Percentiles rank a stretch among this genome's conserved stretches.
These are phyloP conservation scores for Wiebesia pumilae DNA, from an alignment of 1,140 invertebrate species.

Conservation along the genomic window DNA sequence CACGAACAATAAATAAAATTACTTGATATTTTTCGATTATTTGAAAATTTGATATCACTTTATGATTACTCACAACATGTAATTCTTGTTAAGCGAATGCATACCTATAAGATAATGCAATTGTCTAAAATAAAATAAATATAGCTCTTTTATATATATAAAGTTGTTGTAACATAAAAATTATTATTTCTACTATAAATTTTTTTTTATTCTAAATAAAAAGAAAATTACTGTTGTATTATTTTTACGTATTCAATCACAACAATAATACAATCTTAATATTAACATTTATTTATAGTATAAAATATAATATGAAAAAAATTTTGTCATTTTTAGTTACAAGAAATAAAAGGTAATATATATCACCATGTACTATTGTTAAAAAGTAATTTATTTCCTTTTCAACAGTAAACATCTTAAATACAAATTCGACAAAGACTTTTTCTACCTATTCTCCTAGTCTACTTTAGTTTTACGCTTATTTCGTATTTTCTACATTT, in stretches of 20 bases:
- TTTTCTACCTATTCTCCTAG: not conserved
- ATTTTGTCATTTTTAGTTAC: not conserved
- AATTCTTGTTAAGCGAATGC: not conserved
- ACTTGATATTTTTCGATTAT: too few species aligned
- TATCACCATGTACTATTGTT: not conserved
- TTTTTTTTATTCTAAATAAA: not conserved
- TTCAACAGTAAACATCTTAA: not conserved
- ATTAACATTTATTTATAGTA: not conserved
- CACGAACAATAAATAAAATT: too few species aligned
- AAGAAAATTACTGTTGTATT: not conserved
- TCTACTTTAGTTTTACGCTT: too few species aligned
- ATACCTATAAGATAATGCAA: too few species aligned
- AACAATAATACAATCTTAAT: not conserved
- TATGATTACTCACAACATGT: not conserved
- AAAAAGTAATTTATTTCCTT: constrained; percentile 14
- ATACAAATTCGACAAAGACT: not conserved
- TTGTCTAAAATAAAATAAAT: too few species aligned
- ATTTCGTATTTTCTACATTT: constrained; percentile 1
- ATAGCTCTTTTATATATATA: too few species aligned
- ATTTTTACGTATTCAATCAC: not conserved
- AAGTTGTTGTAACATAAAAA: not conserved
- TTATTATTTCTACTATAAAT: not conserved
- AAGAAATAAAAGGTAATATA: not conserved
- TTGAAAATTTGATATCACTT: not conserved
- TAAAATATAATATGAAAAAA: not conserved